A percentile compares a stretch with the other conserved stretches of the same genome.
phyloP scores from a whole-genome alignment of 2,113 vertebrate species.

The Zosterops borbonicus region DNA sequence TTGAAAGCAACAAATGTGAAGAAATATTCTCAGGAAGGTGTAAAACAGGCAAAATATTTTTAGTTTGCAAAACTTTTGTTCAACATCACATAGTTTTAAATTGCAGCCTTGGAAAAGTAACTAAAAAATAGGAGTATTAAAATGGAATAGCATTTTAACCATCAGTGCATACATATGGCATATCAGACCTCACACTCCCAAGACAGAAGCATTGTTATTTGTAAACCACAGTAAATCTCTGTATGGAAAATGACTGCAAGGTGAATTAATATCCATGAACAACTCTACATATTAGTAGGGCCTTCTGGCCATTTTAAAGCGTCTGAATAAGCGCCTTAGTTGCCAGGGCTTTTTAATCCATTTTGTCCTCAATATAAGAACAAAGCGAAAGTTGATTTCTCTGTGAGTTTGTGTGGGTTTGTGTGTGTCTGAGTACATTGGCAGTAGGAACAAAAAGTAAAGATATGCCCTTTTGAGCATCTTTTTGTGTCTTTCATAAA shows the following conservation, averaged over 20 bases:
- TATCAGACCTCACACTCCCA: not conserved
- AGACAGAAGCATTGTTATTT: conserved; percentile 4
- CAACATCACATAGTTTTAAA: not conserved
- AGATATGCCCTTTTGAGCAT: not conserved
- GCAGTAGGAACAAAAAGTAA: not conserved
- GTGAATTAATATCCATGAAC: conserved; percentile 14
- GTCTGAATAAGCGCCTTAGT: not conserved
- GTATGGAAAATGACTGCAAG: conserved; percentile 12
- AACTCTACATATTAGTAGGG: not conserved
- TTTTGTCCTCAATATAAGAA: not conserved
- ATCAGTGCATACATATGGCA: not conserved
- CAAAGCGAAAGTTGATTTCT: not conserved
- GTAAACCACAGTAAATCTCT: not conserved
- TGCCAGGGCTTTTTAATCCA: not conserved
- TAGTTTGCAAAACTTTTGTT: not conserved
- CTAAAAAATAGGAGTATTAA: not conserved
- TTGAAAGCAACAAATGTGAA: not conserved
- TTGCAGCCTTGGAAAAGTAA: not conserved
- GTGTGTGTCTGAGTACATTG: not conserved
- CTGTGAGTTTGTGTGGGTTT: not conserved
- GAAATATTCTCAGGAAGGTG: not conserved
- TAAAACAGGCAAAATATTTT: not conserved
- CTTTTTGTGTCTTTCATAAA: not conserved
- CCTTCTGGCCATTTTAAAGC: not conserved
- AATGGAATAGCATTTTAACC: not conserved